A percentile compares a stretch with the other conserved stretches of the same genome.
phyloP scores from a whole-genome alignment of 2,113 vertebrate species.

The Channa argus region DNA sequence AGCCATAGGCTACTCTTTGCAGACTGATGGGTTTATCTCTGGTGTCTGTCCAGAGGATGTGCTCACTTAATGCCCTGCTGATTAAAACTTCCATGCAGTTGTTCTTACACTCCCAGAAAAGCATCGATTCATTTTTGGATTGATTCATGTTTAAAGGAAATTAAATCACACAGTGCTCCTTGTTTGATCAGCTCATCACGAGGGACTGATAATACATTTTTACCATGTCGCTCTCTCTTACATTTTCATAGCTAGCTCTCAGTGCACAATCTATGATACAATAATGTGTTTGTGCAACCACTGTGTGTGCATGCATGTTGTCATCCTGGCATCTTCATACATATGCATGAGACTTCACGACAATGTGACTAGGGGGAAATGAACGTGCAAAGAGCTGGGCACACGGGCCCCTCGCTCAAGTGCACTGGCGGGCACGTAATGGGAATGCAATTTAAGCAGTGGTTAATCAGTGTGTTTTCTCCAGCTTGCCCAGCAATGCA shows the following conservation, averaged over 20 bases:
- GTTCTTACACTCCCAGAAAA: constrained; percentile 52
- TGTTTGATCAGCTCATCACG: constrained; percentile 44
- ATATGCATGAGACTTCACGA: constrained; percentile 72
- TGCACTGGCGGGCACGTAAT: constrained; percentile 67
- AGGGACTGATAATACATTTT: constrained; percentile 51
- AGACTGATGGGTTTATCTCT: constrained; percentile 65
- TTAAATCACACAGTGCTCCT: constrained; percentile 44
- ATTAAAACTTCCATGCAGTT: constrained; percentile 62
- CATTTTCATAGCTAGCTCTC: constrained; percentile 10
- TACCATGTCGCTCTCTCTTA: constrained; percentile 16
- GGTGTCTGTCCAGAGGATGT: constrained; percentile 58
- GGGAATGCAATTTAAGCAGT: constrained; percentile 76
- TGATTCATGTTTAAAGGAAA: constrained; percentile 58
- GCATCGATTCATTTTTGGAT: constrained; percentile 59
- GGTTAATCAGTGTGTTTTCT: constrained; percentile 81
- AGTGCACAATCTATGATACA: constrained; percentile 9
- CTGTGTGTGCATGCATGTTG: constrained; percentile 39
- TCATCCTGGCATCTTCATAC: constrained; percentile 56
- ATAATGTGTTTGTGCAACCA: constrained; percentile 33
- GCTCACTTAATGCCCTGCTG: constrained; percentile 58
- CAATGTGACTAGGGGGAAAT: constrained; percentile 69
- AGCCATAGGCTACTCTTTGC: constrained; percentile 39
- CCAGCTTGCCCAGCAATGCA: constrained; percentile 71
- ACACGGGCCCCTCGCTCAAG: constrained; percentile 62
- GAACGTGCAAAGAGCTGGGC: constrained; percentile 61